Base-by-base conservation (phyloP, 2,113 vertebrate genomes). In the Lipophrys pholis region DNA sequence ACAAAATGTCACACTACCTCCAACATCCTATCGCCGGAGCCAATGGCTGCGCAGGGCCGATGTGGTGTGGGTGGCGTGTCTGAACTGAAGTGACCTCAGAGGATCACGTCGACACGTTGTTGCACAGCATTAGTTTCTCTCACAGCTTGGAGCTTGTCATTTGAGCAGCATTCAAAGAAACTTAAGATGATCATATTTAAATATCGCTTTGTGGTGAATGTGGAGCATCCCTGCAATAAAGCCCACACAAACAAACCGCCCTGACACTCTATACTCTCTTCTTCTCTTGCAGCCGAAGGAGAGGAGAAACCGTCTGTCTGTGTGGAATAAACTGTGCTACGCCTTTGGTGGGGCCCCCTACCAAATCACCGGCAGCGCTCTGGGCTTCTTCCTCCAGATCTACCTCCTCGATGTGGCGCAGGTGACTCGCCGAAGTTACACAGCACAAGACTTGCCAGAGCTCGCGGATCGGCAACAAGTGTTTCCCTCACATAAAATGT, bases 361-460 rank as follows among this genome's bases (percentile, higher is more conserved):
- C 87, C 97, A 98, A 93, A 95, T 97, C 88, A 98, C 97, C 0
- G 96, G 95, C 84, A 96, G 94, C 12, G 95, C 94, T 1, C 91
- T 98, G 81, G 97, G 97, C 55, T 97, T 98, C 89, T 98, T 98
- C 84, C 95, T 98, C 15, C 97, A 97, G 90, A 97, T 98, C 87
- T 99, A 94, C 92, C 90, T 98, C 62, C 89, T 97, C 69, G 96
- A 97, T 39, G 95, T 97, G 68, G 96, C 95, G n/a, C 95, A 95
- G 96, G 97, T 98, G 87, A 93, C 78, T 83, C 7, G 61, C 35
- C 41, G 8, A 7, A 74, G 3, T 5, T n/a, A 15, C 43, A 68
- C 48, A 5, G 21, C 21, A 30, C 21, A 4, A 30, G 21, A 4
- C 21, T 30, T 30, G 21, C 4, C 21, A 30, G 21, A 30, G 21